Conservation (phyloP, 2,113 vertebrate genomes). For the Polypterus bichir region DNA sequence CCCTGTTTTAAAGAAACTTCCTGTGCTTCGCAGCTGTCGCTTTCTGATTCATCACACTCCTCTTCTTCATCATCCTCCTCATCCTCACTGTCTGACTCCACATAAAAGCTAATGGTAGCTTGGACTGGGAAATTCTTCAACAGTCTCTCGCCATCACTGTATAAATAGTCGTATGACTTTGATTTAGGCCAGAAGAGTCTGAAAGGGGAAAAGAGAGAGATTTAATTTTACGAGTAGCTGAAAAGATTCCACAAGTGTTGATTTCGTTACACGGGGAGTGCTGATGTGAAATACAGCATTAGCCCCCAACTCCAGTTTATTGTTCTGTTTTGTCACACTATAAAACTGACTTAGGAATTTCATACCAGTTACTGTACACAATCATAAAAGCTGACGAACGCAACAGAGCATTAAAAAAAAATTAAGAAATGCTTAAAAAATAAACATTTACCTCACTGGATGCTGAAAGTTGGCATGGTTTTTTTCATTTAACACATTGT, state of each 20-base stretch:
- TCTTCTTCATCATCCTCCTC: constrained; percentile 39
- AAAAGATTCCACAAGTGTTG: too few relatives aligned
- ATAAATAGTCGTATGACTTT: constrained; percentile 65
- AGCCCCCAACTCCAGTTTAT: too few relatives aligned
- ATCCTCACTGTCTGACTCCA: constrained; percentile 48
- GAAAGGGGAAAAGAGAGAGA: constrained; percentile 6
- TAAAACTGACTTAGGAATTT: too few relatives aligned
- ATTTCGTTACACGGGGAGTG: too few relatives aligned
- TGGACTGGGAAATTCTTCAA: constrained; percentile 66
- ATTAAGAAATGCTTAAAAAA: background rate
- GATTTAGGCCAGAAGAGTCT: constrained; percentile 73
- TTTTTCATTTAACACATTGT: constrained; percentile 33
- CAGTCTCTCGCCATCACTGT: constrained; percentile 53
- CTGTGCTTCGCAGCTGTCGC: constrained; percentile 1
- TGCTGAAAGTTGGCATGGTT: constrained; percentile 44
- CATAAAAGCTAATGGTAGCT: constrained; percentile 69
- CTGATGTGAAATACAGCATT: too few relatives aligned
- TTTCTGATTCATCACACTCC: constrained; percentile 13
- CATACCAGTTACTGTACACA: too few relatives aligned
- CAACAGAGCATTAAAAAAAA: too few relatives aligned
- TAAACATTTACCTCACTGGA: constrained; percentile 49
- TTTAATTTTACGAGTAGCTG: too few relatives aligned
- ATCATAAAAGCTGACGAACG: too few relatives aligned
- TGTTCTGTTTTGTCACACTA: too few relatives aligned
- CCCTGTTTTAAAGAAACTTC: too few relatives aligned